Percentiles rank a stretch among this genome's conserved stretches.
These are phyloP conservation scores for Drosophila pseudotakahashii DNA, from an alignment of 2,888 invertebrate genomes.

Conservation along the genomic window DNA sequence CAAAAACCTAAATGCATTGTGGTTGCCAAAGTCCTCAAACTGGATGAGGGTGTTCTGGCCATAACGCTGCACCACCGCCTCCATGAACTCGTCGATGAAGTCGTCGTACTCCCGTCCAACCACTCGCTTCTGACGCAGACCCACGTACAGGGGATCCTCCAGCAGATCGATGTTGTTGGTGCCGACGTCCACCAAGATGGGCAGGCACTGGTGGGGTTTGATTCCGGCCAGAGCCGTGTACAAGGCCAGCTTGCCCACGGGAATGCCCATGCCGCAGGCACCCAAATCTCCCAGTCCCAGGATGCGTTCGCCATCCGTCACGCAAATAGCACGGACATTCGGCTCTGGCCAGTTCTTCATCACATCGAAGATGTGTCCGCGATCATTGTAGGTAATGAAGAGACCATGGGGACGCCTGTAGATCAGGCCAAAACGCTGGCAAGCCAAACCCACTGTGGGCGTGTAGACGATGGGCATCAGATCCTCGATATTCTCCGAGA, in stretches of 20 bases:
- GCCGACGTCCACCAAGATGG: conserved; percentile 97
- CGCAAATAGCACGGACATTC: conserved; percentile 93
- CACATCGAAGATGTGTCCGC: conserved; percentile 95
- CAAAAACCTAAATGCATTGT: conserved; percentile 97
- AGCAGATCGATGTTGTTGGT: conserved; percentile 95
- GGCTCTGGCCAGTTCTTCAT: conserved; percentile 88
- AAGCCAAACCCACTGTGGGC: conserved; percentile 98
- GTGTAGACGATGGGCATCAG: conserved; percentile 99
- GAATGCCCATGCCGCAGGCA: conserved; percentile 98
- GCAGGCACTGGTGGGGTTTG: conserved; percentile 96
- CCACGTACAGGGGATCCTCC: conserved; percentile 97
- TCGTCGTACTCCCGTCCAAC: conserved; percentile 95
- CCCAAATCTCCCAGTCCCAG: conserved; percentile 98
- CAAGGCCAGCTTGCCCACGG: conserved; percentile 97
- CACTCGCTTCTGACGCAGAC: conserved; percentile 93
- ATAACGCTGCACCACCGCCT: conserved; percentile 93
- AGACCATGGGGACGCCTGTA: conserved; percentile 97
- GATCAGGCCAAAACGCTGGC: conserved; percentile 98
- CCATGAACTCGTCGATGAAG: conserved; percentile 98
- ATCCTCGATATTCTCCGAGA: conserved; percentile 96
- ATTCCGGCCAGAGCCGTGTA: conserved; percentile 99
- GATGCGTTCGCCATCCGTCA: conserved; percentile 99
- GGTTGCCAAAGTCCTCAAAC: conserved; percentile 99
- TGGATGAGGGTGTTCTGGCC: conserved; percentile 94
- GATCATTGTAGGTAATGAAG: conserved; percentile 97